Base-by-base conservation (phyloP, 2,113 vertebrate species). In the Poeciliopsis prolifica region DNA sequence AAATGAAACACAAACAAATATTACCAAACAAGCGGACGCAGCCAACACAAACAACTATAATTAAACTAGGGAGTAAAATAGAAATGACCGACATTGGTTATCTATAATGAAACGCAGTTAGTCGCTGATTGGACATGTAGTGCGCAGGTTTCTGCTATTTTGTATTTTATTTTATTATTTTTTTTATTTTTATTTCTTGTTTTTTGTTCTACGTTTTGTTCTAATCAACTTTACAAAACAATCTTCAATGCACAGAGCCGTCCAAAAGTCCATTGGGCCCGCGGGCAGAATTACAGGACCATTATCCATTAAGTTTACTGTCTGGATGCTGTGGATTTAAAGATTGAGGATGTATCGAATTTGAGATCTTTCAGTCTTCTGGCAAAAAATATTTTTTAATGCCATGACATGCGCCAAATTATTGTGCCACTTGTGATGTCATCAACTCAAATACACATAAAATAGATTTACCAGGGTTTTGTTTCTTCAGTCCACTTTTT, bases 1-100 rank as follows among this genome's bases (percentile, higher is more conserved):
- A 68, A 75, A 63, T 37, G 74, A 42, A 15, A 77, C 14, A 70
- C 31, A 1, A 51, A 75, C 35, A 69, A 62, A 67, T 62, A 22
- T 14, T 5, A 54, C 67, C 3, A 61, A 31, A 68, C 12, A 7
- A 17, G 3, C 1, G 42, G 14, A 12, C 17, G 13, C 35, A 44
- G 14, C 3, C 2, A 31, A 64, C 29, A 33, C 1, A 64, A 22
- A 19, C 22, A 24, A 10, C 8, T n/a, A 54, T n/a, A n/a, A 58
- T 24, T n/a, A n/a, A n/a, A 24, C 22, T 58, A 58, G 22, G 3
- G 51, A 10, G 24, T 58, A 58, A 58, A 58, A 58, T 58, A 58
- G 2, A 24, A 58, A 7, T 58, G 11, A 58, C 22, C 22, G 1
- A 24, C 24, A 48, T 48, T 17, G 17, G 44, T 48, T 48, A 48